Conservation (phyloP, 2,888 invertebrate genomes). For the Mactromeris polynyma region DNA sequence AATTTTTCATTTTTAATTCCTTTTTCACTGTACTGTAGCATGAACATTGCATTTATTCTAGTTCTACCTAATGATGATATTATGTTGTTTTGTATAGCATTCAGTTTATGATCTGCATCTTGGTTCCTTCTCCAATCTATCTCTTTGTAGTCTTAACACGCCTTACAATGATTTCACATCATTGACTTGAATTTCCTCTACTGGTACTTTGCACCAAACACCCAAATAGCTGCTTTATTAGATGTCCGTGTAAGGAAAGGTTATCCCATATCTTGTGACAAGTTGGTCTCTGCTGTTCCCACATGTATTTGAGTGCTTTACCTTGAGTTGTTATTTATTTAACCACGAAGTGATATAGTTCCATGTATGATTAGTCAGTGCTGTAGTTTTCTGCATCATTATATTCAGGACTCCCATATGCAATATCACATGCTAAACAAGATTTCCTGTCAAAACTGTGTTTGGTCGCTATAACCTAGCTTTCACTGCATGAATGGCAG, state of each 20-base stretch:
- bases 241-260: background rate
- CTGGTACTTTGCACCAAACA: background rate
- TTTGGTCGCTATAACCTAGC: background rate
- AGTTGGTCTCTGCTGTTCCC: too few species aligned
- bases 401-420: background rate
- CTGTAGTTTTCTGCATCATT: background rate
- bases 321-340: background rate
- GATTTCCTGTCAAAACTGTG: background rate
- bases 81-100: slow-evolving; percentile 59
- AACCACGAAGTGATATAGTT: background rate
- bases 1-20: background rate
- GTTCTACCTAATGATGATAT: background rate
- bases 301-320: background rate
- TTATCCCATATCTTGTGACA: background rate
- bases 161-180: background rate
- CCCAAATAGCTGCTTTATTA: background rate
- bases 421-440: background rate
- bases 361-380: background rate
- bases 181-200: background rate
- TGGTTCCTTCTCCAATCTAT: background rate
- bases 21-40: background rate
- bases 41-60: slow-evolving; percentile 6
- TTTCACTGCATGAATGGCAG: too few species aligned
- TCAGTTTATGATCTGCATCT: slow-evolving; percentile 24
- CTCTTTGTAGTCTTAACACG: background rate